phyloP scores from a whole-genome alignment of 1,140 invertebrate genomes.

The Rhyzopertha dominica region DNA sequence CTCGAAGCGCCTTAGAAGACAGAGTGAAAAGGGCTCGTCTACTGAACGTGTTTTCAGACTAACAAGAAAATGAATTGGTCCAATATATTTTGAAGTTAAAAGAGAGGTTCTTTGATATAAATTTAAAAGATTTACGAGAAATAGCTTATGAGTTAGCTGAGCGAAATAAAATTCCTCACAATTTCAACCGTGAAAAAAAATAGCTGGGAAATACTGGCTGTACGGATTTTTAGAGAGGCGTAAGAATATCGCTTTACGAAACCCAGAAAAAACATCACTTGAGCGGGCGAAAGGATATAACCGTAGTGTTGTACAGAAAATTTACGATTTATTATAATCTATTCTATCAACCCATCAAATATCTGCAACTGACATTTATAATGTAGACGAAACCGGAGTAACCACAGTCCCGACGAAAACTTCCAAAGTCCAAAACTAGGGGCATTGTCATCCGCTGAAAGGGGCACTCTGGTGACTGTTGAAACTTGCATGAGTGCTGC shows the following conservation, averaged over 20 bases:
- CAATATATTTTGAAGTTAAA: constrained; percentile 16
- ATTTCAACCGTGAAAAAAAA: constrained; percentile 10
- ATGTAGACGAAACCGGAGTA: constrained; percentile 45
- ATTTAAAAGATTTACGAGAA: constrained; percentile 9
- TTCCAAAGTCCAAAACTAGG: constrained; percentile 40
- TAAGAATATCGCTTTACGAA: constrained; percentile 12
- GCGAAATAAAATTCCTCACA: constrained; percentile 8
- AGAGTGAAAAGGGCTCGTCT: constrained; percentile 12
- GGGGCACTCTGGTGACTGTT: constrained; percentile 21
- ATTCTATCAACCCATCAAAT: constrained; percentile 22
- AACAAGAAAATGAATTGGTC: constrained; percentile 11
- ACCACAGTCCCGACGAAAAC: constrained; percentile 43
- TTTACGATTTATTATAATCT: constrained; percentile 14
- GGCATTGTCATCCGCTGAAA: constrained; percentile 14
- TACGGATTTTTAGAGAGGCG: constrained; percentile 23
- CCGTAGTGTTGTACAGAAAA: constrained; percentile 26
- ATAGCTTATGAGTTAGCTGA: constrained; percentile 18
- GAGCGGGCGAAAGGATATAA: constrained; percentile 16
- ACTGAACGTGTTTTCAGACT: constrained; percentile 7
- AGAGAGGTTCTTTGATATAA: constrained; percentile 15
- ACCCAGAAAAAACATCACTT: constrained; percentile 16
- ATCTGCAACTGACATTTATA: constrained; percentile 33
- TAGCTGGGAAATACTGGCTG: constrained; percentile 25
- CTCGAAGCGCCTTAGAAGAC: constrained; percentile 21
- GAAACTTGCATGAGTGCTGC: constrained; percentile 16